A percentile compares a stretch with the other conserved stretches of the same genome.
These are phyloP conservation scores for Bovichtus diacanthus DNA, from an alignment of 2,797 vertebrate species.

Conservation along the genomic window DNA sequence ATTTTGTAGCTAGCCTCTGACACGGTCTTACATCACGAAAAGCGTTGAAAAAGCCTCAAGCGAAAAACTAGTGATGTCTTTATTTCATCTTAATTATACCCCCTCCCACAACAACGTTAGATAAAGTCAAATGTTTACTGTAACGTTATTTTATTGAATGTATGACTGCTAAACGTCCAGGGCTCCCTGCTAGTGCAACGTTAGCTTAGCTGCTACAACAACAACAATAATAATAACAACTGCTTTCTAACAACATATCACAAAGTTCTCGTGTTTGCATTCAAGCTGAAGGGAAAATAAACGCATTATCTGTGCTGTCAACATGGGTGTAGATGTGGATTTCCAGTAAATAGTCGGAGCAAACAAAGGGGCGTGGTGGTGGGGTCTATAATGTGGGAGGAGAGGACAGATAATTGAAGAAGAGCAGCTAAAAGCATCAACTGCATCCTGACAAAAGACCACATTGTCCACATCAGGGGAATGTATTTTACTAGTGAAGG, in stretches of 20 bases:
- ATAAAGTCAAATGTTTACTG: neutral
- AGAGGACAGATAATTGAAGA: slow-evolving; percentile 19
- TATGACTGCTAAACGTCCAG: neutral
- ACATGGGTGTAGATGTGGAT: neutral
- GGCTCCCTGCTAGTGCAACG: neutral
- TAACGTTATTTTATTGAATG: neutral
- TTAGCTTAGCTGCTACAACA: neutral
- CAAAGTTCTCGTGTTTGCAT: neutral
- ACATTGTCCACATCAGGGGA: neutral
- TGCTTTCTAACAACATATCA: neutral
- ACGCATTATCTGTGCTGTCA: neutral
- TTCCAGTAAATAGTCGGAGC: slow-evolving; percentile 15
- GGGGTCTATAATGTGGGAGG: neutral
- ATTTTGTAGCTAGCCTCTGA: neutral
- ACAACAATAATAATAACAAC: no score
- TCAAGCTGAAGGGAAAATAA: neutral
- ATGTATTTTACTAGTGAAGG: neutral
- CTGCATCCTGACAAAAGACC: neutral
- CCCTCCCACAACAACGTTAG: neutral
- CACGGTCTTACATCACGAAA: neutral
- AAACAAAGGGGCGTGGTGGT: slow-evolving; percentile 23
- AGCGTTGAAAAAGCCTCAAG: neutral
- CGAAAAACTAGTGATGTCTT: neutral
- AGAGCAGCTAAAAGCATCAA: slow-evolving; percentile 9
- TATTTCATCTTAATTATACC: neutral